These are phyloP conservation scores for Aphelinus atriplicis DNA, from an alignment of 1,140 invertebrate genomes.

Conservation along the genomic window DNA sequence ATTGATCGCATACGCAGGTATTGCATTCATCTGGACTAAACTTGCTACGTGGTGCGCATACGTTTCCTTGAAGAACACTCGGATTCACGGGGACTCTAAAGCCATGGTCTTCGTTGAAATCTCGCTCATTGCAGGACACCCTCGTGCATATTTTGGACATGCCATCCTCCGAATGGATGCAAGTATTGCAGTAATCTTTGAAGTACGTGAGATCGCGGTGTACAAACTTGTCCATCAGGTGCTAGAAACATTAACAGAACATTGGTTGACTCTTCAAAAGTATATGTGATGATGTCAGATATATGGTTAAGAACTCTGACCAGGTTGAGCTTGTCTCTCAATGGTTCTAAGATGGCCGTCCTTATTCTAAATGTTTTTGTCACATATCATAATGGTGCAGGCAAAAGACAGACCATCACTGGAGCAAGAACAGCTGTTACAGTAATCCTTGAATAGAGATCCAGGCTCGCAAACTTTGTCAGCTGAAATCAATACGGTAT, in stretches of 20 bases:
- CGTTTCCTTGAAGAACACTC: background rate
- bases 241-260: no score
- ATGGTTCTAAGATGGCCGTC: background rate
- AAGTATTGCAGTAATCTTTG: slow-evolving; percentile 14
- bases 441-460: background rate
- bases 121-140: background rate
- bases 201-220: background rate
- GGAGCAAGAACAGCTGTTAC: slow-evolving; percentile 10
- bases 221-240: background rate
- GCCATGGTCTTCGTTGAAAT: background rate
- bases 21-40: slow-evolving; percentile 8
- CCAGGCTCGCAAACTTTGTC: no score
- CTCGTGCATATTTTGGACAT: background rate
- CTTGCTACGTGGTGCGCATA: background rate
- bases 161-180: background rate
- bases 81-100: no score
- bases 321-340: no score
- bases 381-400: slow-evolving; percentile 14
- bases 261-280: no score
- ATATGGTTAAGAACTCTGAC: no score
- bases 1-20: slow-evolving; percentile 5
- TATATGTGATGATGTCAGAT: no score
- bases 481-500: no score
- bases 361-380: background rate
- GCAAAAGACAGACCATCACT: background rate